These are phyloP conservation scores for Parnassius glacialis DNA, from an alignment of 2,888 invertebrate species.

Conservation along the genomic window DNA sequence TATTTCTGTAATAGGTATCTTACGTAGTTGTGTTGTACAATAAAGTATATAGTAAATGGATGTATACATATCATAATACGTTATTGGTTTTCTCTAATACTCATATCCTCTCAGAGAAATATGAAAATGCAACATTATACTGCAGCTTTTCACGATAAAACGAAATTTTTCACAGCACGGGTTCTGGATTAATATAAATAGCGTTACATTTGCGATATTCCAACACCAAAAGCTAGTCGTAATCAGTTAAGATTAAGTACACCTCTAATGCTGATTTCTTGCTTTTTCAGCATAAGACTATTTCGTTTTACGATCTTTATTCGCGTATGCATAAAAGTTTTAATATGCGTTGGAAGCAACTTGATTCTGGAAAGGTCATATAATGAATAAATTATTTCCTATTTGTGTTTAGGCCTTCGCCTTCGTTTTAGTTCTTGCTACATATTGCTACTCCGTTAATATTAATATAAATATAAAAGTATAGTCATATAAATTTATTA, in stretches of 20 bases:
- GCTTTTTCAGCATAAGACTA: conserved; percentile 20
- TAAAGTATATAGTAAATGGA: too few relatives aligned
- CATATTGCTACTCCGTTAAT: background rate
- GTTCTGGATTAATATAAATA: conserved; percentile 43
- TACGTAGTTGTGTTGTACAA: too few relatives aligned
- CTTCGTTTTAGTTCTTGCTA: background rate
- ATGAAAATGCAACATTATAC: too few relatives aligned
- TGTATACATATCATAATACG: too few relatives aligned
- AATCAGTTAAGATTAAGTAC: conserved; percentile 45
- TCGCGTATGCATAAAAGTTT: conserved; percentile 20
- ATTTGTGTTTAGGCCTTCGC: background rate
- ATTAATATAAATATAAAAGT: background rate
- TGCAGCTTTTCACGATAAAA: background rate
- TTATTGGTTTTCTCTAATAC: too few relatives aligned
- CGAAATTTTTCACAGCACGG: conserved; percentile 28
- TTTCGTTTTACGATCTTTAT: conserved; percentile 13
- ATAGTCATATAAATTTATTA: background rate
- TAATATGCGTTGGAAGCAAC: conserved; percentile 10
- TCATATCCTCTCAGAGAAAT: too few relatives aligned
- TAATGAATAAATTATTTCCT: conserved; percentile 3
- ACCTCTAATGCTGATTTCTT: conserved; percentile 62
- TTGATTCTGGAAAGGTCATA: background rate
- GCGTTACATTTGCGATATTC: conserved; percentile 42
- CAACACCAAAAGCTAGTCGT: conserved; percentile 37
- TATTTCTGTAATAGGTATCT: too few relatives aligned